These are phyloP conservation scores for Aradus depressus DNA, from an alignment of 2,888 invertebrate genomes.

Conservation along the genomic window DNA sequence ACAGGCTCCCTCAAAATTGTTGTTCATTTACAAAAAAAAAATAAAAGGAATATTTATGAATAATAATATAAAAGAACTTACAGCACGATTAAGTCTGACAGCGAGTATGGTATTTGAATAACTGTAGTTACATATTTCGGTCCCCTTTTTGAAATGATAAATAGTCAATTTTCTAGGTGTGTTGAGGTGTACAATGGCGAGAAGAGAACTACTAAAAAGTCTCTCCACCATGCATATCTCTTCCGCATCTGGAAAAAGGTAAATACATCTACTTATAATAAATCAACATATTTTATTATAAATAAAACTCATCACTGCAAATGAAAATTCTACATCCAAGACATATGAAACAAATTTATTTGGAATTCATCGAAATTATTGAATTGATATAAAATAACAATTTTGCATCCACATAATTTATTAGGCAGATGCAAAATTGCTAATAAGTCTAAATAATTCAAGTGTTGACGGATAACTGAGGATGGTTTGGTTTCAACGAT, in stretches of 20 bases:
- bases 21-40: background rate
- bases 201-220: constrained; percentile 91
- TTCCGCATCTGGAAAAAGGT: constrained; percentile 46
- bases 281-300: background rate
- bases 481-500: too few relatives aligned
- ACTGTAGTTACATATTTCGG: constrained; percentile 95
- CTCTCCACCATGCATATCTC: constrained; percentile 89
- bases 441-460: too few relatives aligned
- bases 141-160: constrained; percentile 94
- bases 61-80: constrained; percentile 39
- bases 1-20: too few relatives aligned
- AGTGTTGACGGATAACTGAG: too few relatives aligned
- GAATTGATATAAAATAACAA: background rate
- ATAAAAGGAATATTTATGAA: background rate
- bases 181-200: constrained; percentile 84
- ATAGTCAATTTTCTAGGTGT: constrained; percentile 87
- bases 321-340: background rate
- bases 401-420: background rate
- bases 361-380: background rate
- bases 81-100: constrained; percentile 88
- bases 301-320: background rate
- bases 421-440: too few relatives aligned
- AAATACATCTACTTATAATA: constrained; percentile 2
- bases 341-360: background rate
- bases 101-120: constrained; percentile 90